Evolutionary conservation across 2,113 vertebrate genomes (phyloP).

Genomic region (Ceuthmochares aereus): DNA sequence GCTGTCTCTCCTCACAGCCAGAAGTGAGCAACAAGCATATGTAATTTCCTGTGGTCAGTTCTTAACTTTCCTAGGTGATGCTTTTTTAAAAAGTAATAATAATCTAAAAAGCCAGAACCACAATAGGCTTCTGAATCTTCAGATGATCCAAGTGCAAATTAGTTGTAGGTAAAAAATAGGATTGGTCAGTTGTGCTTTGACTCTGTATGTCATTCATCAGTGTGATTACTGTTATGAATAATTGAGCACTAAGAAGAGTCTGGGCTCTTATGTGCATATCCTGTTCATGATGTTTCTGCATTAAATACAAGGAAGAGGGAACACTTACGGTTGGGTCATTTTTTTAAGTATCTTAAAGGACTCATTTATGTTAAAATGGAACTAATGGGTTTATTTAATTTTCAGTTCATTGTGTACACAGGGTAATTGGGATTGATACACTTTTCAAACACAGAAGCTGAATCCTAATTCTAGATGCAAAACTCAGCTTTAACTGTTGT

Average conservation of each 20-base stretch:
- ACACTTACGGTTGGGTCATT: background rate
- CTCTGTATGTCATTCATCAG: background rate
- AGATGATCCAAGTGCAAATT: background rate
- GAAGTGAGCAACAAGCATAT: background rate
- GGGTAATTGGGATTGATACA: constrained; percentile 10
- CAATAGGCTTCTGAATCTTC: background rate
- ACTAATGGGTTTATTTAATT: constrained; percentile 46
- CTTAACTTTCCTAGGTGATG: background rate
- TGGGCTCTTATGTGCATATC: background rate
- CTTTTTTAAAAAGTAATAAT: background rate
- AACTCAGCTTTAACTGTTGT: background rate
- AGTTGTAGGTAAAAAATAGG: background rate
- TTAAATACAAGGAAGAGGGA: background rate
- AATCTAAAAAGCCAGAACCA: background rate
- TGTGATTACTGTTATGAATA: constrained; percentile 23
- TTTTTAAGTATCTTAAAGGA: constrained; percentile 19
- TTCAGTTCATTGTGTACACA: constrained; percentile 19
- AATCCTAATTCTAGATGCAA: background rate
- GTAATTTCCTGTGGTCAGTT: background rate
- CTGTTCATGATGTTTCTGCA: background rate
- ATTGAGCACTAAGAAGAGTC: background rate
- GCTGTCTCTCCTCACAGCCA: background rate
- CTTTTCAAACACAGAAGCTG: background rate
- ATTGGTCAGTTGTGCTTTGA: background rate
- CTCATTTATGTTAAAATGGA: constrained; percentile 35